Evolutionary conservation across 1,140 invertebrate genomes (phyloP).

Genomic region (Camponotus floridanus): DNA sequence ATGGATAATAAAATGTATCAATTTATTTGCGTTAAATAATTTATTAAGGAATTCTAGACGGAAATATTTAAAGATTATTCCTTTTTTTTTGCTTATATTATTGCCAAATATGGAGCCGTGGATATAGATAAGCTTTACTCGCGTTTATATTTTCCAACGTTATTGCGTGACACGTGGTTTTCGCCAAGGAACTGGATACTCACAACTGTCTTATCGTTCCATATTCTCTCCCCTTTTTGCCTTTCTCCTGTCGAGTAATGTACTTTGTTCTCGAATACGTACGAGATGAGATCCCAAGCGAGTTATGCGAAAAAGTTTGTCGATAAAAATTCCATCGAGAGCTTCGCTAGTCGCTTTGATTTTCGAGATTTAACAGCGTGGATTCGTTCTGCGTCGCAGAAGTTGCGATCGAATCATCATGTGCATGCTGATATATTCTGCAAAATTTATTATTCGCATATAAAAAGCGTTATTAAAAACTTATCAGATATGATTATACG

Average conservation of each 20-base stretch:
- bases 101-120: not conserved
- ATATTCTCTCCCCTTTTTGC: conserved; percentile 54
- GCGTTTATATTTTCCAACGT: conserved; percentile 42
- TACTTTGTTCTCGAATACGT: conserved; percentile 59
- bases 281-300: conserved; percentile 61
- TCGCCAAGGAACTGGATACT: conserved; percentile 36
- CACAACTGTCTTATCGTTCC: conserved; percentile 57
- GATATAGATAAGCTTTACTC: not conserved
- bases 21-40: conserved; percentile 41
- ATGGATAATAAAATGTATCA: conserved; percentile 38
- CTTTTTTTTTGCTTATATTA: not conserved
- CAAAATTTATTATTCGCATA: conserved; percentile 54
- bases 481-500: conserved; percentile 6
- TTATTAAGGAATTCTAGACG: not conserved
- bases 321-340: conserved; percentile 75
- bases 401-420: conserved; percentile 54
- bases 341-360: conserved; percentile 53
- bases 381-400: conserved; percentile 29
- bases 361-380: conserved; percentile 69
- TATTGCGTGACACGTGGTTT: conserved; percentile 38
- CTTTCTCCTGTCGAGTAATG: conserved; percentile 27
- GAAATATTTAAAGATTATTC: conserved; percentile 7
- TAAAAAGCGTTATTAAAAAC: conserved; percentile 52
- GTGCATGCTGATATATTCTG: conserved; percentile 25
- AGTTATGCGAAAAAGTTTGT: conserved; percentile 60